A percentile compares a stretch with the other conserved stretches of the same genome.
These are phyloP conservation scores for Agelaius phoeniceus DNA, from an alignment of 2,113 vertebrate species.

Conservation along the genomic window DNA sequence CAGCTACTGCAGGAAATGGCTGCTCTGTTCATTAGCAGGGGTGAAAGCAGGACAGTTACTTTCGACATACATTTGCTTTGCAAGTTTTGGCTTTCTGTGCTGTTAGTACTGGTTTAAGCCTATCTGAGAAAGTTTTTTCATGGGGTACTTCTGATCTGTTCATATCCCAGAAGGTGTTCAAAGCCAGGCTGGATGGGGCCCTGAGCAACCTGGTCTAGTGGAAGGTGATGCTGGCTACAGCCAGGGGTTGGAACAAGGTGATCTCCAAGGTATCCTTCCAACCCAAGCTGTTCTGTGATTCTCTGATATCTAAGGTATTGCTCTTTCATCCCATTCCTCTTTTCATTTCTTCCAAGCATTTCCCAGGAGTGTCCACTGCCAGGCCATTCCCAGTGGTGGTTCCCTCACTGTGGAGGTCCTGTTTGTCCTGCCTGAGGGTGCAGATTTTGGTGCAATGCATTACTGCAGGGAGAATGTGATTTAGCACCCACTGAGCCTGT, in stretches of 20 bases:
- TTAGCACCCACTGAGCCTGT: not conserved
- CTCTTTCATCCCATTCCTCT: not conserved
- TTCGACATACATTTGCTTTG: not conserved
- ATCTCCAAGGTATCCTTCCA: not conserved
- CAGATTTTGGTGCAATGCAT: not conserved
- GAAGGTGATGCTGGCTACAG: not conserved
- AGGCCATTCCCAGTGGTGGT: not conserved
- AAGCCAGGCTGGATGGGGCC: not conserved
- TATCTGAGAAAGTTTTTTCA: not conserved
- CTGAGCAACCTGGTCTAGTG: not conserved
- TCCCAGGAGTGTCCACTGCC: not conserved
- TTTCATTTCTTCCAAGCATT: not conserved
- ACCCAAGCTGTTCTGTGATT: not conserved
- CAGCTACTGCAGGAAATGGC: constrained; percentile 10
- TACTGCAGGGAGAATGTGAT: not conserved
- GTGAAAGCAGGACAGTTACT: not conserved
- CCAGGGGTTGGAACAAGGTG: accelerated
- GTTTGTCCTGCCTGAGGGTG: accelerated
- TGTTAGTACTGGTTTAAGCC: not conserved
- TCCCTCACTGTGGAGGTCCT: not conserved
- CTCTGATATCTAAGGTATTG: not conserved
- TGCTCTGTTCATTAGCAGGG: not conserved
- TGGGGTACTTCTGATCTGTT: not conserved
- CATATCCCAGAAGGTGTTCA: not conserved
- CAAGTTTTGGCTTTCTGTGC: not conserved